Evolutionary conservation across 1,140 invertebrate genomes (phyloP), one percentile per base, ranked within the genome.

Genomic region (Drosophila leontia): DNA sequence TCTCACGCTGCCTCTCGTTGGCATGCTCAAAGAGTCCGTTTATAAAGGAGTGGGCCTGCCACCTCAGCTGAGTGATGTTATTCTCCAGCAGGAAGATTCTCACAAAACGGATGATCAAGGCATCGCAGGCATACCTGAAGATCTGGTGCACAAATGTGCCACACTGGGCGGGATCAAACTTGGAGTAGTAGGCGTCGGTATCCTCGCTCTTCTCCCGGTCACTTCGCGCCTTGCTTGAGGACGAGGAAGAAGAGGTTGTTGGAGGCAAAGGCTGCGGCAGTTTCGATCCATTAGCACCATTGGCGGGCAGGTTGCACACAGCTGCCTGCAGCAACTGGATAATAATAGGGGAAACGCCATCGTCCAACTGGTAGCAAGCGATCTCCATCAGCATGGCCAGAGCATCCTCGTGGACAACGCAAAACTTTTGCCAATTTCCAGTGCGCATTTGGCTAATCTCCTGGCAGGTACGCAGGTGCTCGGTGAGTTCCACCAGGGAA

Each of bases 361-460:
- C 98, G 92, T 99, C 98, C 34, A 99, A 93, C 34, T 97, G 93
- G 26, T 94, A 92, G 75, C 97, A 97, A 81, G 96, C 96, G 45
- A 96, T 95, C 79, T 95, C 94, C 77, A 98, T 94, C 65, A 98
- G 93, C 94, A 97, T 98, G 11, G 96, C 94, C 44, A 99, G 94
- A 0, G 97, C 96, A 78, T 96, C 95, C 35, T 96, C 94, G 74
- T 97, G 96, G 29, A 95, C 94, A 12, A 96, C 93, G 91, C 98
- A 99, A 93, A 98, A 98, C 81, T 96, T 95, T 93, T 99, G 98
- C 98, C 98, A 99, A 93, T 99, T 99, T 61, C 96, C 95, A 0
- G 97, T 98, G n/a, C 98, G 95, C 78, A 95, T 96, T 15, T 96
- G 95, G 23, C 98, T 98, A 68, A 99, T 97, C 92, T 99, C 99